A percentile compares a stretch with the other conserved stretches of the same genome.
Conservation (phyloP, 2,888 invertebrate species). For the Chaitophorus viminalis region DNA sequence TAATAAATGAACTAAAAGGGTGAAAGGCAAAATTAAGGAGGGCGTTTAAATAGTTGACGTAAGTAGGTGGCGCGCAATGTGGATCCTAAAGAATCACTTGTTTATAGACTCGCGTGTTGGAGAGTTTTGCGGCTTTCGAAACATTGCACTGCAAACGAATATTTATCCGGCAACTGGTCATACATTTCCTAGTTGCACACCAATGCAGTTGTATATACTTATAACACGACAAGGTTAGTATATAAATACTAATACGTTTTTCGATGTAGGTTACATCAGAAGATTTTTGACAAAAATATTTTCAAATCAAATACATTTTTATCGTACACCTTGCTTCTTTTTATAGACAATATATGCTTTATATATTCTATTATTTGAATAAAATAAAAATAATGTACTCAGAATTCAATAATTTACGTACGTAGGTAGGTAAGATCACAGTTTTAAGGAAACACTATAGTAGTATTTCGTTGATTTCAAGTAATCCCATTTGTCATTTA, state of each 20-base stretch:
- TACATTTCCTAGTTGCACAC: constrained; percentile 39
- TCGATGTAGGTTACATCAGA: not conserved
- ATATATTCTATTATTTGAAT: too few relatives aligned
- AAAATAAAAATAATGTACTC: too few relatives aligned
- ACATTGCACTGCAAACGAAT: constrained; percentile 28
- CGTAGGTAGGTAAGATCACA: too few relatives aligned
- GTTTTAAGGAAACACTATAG: too few relatives aligned
- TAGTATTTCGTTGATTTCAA: too few relatives aligned
- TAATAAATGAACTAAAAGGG: not conserved
- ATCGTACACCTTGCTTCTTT: too few relatives aligned
- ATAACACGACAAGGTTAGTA: constrained; percentile 49
- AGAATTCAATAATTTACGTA: too few relatives aligned
- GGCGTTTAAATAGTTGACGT: constrained; percentile 40
- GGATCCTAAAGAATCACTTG: constrained; percentile 55
- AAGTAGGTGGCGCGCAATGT: constrained; percentile 60
- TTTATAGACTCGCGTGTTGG: constrained; percentile 47
- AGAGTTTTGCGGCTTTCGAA: constrained; percentile 45
- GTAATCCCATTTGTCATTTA: too few relatives aligned
- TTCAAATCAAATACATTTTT: too few relatives aligned
- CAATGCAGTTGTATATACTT: constrained; percentile 54
- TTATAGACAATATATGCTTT: too few relatives aligned
- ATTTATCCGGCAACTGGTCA: constrained; percentile 24
- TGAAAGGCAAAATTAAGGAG: constrained; percentile 8
- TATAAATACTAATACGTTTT: not conserved
- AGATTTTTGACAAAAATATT: too few relatives aligned